phyloP scores from a whole-genome alignment of 2,888 invertebrate species.

The Ectropis crepuscularia region DNA sequence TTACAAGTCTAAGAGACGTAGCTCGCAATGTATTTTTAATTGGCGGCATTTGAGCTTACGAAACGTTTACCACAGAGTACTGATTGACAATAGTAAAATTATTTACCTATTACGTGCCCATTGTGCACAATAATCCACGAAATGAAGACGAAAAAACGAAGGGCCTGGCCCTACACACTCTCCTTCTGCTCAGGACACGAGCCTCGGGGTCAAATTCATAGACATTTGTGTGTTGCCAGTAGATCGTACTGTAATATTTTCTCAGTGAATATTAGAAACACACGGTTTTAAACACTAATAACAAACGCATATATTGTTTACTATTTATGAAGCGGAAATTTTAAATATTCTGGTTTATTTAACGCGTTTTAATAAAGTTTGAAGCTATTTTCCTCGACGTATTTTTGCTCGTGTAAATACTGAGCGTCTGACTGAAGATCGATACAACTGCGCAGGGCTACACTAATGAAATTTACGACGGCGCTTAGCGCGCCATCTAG shows the following conservation, averaged over 20 bases:
- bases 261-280: conserved; percentile 14
- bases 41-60: conserved; percentile 48
- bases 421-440: conserved; percentile 66
- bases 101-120: conserved; percentile 85
- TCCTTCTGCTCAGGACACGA: conserved; percentile 82
- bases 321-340: conserved; percentile 25
- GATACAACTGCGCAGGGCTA: conserved; percentile 80
- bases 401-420: conserved; percentile 73
- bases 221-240: conserved; percentile 79
- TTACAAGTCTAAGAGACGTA: conserved; percentile 64
- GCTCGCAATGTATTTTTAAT: conserved; percentile 70
- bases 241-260: conserved; percentile 32
- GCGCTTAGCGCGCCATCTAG: conserved; percentile 68
- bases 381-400: conserved; percentile 33
- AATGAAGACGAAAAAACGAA: conserved; percentile 80
- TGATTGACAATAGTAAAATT: conserved; percentile 44
- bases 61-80: conserved; percentile 34
- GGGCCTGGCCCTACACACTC: conserved; percentile 82
- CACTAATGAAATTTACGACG: conserved; percentile 61
- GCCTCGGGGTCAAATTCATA: conserved; percentile 85
- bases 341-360: background rate
- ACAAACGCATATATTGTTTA: conserved; percentile 9
- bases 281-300: conserved; percentile 17
- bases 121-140: conserved; percentile 78
- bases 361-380: conserved; percentile 20